Percentiles rank a stretch among this genome's conserved stretches.
These are phyloP conservation scores for Acrocephalus kingi DNA, from an alignment of 2,113 vertebrate species.

Conservation along the genomic window DNA sequence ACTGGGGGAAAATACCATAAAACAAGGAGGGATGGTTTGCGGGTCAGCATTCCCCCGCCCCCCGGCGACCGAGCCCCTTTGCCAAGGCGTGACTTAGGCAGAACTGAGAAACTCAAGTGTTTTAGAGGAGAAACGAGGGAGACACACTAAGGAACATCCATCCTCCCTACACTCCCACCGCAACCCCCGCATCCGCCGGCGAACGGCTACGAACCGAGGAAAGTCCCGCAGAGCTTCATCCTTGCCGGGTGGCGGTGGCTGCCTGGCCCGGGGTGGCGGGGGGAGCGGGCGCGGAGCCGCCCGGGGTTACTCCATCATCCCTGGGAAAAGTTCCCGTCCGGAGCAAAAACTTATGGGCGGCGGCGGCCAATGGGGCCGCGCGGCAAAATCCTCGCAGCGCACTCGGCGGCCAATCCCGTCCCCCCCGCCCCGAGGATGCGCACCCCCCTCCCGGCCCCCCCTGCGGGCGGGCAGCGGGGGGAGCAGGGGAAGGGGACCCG, in stretches of 20 bases:
- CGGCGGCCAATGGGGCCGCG: conserved; percentile 78
- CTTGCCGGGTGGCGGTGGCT: conserved; percentile 57
- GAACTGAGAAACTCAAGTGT: not conserved
- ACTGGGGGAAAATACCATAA: rapidly evolving
- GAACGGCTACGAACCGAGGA: conserved; percentile 86
- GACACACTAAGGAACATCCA: not conserved
- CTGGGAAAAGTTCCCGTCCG: conserved; percentile 80
- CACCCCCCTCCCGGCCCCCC: not conserved
- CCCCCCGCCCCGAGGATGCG: not conserved
- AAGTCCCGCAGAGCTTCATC: conserved; percentile 91
- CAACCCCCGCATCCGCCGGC: not conserved
- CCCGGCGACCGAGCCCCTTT: not conserved
- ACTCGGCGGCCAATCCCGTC: conserved; percentile 76
- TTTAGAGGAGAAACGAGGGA: not conserved
- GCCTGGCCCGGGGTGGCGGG: not conserved
- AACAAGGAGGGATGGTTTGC: not conserved
- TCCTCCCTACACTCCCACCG: not conserved
- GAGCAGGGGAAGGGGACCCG: not conserved
- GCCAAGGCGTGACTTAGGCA: not conserved
- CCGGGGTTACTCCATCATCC: conserved; percentile 75
- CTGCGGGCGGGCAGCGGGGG: not conserved
- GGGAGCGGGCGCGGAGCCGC: not conserved
- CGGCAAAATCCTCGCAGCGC: conserved; percentile 59
- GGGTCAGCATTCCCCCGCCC: too few species aligned
- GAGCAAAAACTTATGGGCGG: conserved; percentile 81